A percentile compares a stretch with the other conserved stretches of the same genome.
These are phyloP conservation scores for Apamea crenata DNA, from an alignment of 2,888 invertebrate species.

Conservation along the genomic window DNA sequence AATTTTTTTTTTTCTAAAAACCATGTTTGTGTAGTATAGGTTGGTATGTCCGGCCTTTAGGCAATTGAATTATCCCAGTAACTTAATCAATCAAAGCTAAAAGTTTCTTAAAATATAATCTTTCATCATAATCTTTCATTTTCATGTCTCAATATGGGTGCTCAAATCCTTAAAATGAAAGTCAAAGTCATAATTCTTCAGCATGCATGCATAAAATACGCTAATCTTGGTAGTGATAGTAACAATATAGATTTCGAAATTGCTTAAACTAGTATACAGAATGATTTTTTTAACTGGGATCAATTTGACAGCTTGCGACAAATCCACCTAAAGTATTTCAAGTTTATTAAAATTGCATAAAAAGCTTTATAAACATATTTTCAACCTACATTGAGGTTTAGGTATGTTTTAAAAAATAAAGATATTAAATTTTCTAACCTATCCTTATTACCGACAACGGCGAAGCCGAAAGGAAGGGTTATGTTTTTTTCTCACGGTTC, in stretches of 20 bases:
- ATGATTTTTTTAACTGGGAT: neutral
- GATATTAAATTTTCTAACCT: neutral
- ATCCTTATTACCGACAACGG: neutral
- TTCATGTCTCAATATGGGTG: neutral
- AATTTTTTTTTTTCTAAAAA: neutral
- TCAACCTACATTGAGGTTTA: neutral
- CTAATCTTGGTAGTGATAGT: neutral
- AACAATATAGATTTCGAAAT: slow-evolving; percentile 5
- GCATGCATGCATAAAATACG: slow-evolving; percentile 7
- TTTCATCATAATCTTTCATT: neutral
- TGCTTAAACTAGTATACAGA: neutral
- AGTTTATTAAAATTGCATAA: neutral
- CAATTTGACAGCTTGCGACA: neutral
- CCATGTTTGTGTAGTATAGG: too few relatives aligned
- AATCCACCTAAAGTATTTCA: neutral
- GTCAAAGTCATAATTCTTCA: neutral
- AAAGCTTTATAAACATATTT: neutral
- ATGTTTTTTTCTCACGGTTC: slow-evolving; percentile 2
- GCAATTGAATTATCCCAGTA: too few relatives aligned
- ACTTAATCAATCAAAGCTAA: neutral
- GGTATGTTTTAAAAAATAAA: neutral
- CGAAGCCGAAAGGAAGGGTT: neutral
- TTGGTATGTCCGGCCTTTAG: too few relatives aligned
- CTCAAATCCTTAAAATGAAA: neutral
- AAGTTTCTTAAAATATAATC: too few relatives aligned